Conservation (phyloP, 35 echinoderm and acorn worm species). For the Strongylocentrotus purpuratus region DNA sequence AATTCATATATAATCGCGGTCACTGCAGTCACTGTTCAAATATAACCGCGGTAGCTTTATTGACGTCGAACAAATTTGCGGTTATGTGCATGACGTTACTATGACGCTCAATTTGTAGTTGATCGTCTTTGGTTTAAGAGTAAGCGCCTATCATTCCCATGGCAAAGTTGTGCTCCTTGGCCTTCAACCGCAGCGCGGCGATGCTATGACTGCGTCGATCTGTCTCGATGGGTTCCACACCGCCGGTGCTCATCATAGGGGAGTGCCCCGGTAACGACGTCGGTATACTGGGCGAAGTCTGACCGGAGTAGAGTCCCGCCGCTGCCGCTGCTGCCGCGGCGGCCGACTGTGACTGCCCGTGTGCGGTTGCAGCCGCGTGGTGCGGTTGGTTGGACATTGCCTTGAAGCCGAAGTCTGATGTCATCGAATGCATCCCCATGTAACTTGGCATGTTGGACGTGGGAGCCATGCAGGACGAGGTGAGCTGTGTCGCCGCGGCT, state of each 20-base stretch:
- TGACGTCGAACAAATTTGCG: background rate
- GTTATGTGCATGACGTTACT: background rate
- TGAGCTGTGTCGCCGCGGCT: constrained; percentile 28
- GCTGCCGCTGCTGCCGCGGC: constrained; percentile 31
- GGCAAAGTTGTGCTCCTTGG: constrained; percentile 93
- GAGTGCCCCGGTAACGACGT: constrained; percentile 45
- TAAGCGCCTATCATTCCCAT: constrained; percentile 95
- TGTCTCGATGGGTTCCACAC: constrained; percentile 59
- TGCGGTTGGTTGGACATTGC: constrained; percentile 56
- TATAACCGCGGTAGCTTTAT: background rate
- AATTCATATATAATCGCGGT: no score
- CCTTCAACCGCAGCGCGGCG: constrained; percentile 87
- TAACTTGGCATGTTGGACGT: constrained; percentile 84
- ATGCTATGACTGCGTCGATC: constrained; percentile 91
- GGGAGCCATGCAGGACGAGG: constrained; percentile 89
- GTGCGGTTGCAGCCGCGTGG: constrained; percentile 31
- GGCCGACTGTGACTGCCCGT: constrained; percentile 65
- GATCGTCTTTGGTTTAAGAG: constrained; percentile 54
- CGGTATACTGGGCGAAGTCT: constrained; percentile 39
- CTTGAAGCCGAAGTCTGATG: constrained; percentile 47
- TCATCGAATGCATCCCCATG: constrained; percentile 71
- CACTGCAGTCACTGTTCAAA: background rate
- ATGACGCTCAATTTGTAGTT: background rate
- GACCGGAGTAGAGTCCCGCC: constrained; percentile 44
- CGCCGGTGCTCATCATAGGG: constrained; percentile 20